These are phyloP conservation scores for Oxyruncus cristatus DNA, from an alignment of 2,113 vertebrate species.

Conservation along the genomic window DNA sequence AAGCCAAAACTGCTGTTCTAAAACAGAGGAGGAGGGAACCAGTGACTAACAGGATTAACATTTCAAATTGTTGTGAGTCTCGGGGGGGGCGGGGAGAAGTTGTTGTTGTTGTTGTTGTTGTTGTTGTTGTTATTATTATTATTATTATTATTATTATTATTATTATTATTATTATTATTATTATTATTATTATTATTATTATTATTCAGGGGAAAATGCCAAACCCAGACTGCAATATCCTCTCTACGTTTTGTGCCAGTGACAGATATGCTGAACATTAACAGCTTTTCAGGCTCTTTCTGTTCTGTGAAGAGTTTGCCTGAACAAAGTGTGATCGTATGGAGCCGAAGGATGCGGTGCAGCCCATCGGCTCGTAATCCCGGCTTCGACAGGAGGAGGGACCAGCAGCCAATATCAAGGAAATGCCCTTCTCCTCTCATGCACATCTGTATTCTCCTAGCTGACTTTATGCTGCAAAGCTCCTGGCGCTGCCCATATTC, in stretches of 20 bases:
- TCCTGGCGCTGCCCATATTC: not conserved
- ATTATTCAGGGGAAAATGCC: not conserved
- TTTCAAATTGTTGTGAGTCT: not conserved
- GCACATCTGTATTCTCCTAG: rapidly evolving
- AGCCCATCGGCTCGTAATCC: not conserved
- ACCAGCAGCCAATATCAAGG: not conserved
- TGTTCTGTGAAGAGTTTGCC: not conserved
- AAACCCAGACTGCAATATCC: not conserved
- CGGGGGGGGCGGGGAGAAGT: too few species aligned
- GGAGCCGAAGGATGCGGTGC: rapidly evolving
- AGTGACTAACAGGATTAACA: not conserved
- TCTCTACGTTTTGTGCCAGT: not conserved
- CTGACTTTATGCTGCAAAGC: not conserved
- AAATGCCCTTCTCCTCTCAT: not conserved
- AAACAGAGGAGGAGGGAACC: not conserved
- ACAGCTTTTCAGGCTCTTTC: not conserved
- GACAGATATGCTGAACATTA: not conserved
- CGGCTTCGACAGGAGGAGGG: not conserved
- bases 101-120: not conserved
- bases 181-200: not conserved
- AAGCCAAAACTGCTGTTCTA: not conserved
- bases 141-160: not conserved
- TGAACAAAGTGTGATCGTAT: rapidly evolving
- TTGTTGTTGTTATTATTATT: not conserved
- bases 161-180: not conserved